Base-by-base conservation (phyloP, 2,888 invertebrate species). In the Pseudanteris insignis region DNA sequence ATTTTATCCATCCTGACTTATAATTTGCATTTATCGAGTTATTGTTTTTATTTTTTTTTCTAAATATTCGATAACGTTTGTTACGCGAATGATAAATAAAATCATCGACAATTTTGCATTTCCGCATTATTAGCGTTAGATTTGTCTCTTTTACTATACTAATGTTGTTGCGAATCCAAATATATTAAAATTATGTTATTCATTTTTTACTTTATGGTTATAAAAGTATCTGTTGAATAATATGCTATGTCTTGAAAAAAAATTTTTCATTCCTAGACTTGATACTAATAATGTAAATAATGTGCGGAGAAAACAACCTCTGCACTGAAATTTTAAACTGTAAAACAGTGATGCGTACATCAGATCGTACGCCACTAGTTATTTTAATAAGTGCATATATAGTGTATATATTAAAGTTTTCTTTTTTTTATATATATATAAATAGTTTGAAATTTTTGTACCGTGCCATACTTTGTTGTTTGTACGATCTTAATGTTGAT, bases 391-490 rank as follows among this genome's bases (percentile, higher is more conserved):
- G 12, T 25, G 11, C 25, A 37, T 53, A 34, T 51, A 53, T 14
- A 24, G 24, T 51, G 51, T 59, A 59, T 18, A 59, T 51, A 59
- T 50, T 13, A 7, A 33, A 3, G 18, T 18, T 18, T 18, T n/a
- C n/a, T n/a, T n/a, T 18, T 37, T 50, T 50, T 50, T 57, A 40
- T 48, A 40, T 8, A 53, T 8, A 9, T 26, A 14, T 36, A 11
- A 12, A 34, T 48, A 59, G 53, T 46, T 59, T 40, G 18, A 11
- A 26, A 15, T 51, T 53, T 53, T 40, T 53, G 25, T 53, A 53
- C n/a, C 30, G 59, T 59, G 60, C 60, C 60, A 60, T 60, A 60
- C 47, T 60, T 53, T 53, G 53, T 55, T 55, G 41, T 53, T 60
- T 47, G 48, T 60, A 60, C 47, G 43, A 60, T 60, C 30, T 12